Percentiles rank a stretch among this genome's conserved stretches.
phyloP scores from a whole-genome alignment of 1,140 invertebrate genomes.

The Halictus rubicundus region DNA sequence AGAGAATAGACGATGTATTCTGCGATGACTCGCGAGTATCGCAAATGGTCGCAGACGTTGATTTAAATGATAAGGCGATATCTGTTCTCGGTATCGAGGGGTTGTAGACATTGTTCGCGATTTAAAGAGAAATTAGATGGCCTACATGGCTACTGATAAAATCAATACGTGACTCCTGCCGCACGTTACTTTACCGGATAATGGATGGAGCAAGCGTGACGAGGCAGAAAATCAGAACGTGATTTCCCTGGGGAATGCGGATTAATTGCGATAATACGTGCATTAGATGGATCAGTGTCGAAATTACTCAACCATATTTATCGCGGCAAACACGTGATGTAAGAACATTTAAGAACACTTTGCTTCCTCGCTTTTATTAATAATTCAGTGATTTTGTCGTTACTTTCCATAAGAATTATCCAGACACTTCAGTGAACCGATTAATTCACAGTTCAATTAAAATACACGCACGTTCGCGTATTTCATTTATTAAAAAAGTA shows the following conservation, averaged over 20 bases:
- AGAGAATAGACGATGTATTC: too few species aligned
- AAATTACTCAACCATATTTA: background rate
- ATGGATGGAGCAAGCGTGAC: slow-evolving; percentile 17
- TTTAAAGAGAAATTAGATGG: slow-evolving; percentile 15
- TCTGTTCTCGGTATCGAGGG: background rate
- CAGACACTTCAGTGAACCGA: too few species aligned
- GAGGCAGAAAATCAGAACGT: background rate
- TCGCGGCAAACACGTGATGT: background rate
- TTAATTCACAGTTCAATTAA: too few species aligned
- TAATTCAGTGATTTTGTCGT: too few species aligned
- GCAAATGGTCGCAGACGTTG: too few species aligned
- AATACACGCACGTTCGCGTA: too few species aligned
- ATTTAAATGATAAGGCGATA: slow-evolving; percentile 1
- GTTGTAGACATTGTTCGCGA: background rate
- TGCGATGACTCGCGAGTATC: too few species aligned
- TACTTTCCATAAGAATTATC: too few species aligned
- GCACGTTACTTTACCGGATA: background rate
- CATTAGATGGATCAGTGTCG: background rate
- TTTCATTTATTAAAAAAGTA: too few species aligned
- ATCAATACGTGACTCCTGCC: slow-evolving; percentile 14
- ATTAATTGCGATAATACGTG: slow-evolving; percentile 5
- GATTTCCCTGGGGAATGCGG: background rate
- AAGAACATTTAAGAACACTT: background rate
- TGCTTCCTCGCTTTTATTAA: too few species aligned
- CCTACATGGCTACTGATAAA: background rate